These are phyloP conservation scores for Anthopleura xanthogrammica DNA, from an alignment of 92 coral and sea anemone genomes.

Conservation along the genomic window DNA sequence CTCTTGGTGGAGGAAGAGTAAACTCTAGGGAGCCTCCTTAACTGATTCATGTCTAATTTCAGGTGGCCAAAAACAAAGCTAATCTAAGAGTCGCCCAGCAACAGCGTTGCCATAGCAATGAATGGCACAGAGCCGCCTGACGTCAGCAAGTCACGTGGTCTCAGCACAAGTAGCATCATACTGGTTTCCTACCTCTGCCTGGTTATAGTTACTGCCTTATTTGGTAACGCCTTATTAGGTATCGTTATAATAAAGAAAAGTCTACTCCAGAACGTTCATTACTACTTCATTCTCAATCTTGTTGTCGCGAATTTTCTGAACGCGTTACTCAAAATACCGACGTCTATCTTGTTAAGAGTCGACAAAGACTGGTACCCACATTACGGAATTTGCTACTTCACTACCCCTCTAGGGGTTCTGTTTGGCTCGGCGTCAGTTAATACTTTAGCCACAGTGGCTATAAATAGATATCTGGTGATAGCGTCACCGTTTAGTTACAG, in stretches of 20 bases:
- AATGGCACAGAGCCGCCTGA: constrained; percentile 11
- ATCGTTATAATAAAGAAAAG: constrained; percentile 70
- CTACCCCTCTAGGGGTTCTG: constrained; percentile 95
- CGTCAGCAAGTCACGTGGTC: constrained; percentile 27
- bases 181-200: constrained; percentile 67
- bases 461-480: constrained; percentile 88
- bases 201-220: constrained; percentile 68
- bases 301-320: constrained; percentile 81
- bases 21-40: too few species aligned
- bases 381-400: constrained; percentile 80
- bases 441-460: constrained; percentile 87
- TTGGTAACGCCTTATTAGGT: constrained; percentile 70
- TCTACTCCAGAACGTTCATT: constrained; percentile 81
- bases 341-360: constrained; percentile 72
- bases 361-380: constrained; percentile 95
- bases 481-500: constrained; percentile 84
- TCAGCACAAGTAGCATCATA: constrained; percentile 57
- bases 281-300: constrained; percentile 86
- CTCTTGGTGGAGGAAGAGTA: too few species aligned
- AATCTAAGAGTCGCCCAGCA: background rate
- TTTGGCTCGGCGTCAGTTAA: constrained; percentile 96
- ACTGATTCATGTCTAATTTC: background rate
- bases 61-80: background rate
- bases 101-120: constrained; percentile 33
- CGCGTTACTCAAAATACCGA: constrained; percentile 84